These are phyloP conservation scores for Rhagoletis zephyria DNA, from an alignment of 1,140 invertebrate genomes.

Conservation along the genomic window DNA sequence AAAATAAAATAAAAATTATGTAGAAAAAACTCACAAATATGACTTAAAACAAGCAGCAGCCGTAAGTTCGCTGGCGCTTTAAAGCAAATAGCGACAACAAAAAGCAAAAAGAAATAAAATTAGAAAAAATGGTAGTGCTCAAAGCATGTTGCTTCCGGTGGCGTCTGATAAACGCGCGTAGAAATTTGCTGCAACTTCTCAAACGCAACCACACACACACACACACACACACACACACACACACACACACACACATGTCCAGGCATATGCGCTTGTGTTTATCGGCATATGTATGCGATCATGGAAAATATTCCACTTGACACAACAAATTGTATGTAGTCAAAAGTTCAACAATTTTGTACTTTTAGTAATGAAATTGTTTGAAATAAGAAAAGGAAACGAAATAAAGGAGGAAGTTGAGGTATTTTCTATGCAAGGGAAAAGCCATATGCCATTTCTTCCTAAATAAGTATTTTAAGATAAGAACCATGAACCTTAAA, in stretches of 20 bases:
- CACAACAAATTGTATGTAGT: constrained; percentile 17
- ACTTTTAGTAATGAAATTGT: background rate
- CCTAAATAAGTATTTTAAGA: too few relatives aligned
- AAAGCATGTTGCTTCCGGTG: constrained; percentile 21
- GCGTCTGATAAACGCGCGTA: constrained; percentile 28
- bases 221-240: background rate
- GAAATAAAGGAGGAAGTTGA: background rate
- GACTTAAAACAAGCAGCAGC: background rate
- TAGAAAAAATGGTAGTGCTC: background rate
- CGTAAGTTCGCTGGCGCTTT: background rate
- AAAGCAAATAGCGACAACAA: background rate
- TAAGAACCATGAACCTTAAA: too few relatives aligned
- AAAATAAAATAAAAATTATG: background rate
- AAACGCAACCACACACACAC: background rate
- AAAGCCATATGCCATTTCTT: too few relatives aligned
- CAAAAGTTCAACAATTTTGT: constrained; percentile 31
- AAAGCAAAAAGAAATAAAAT: too few relatives aligned
- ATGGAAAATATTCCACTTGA: constrained; percentile 25
- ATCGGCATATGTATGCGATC: constrained; percentile 5
- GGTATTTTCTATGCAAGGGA: too few relatives aligned
- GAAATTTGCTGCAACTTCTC: constrained; percentile 48
- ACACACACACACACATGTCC: background rate
- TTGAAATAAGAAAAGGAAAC: background rate
- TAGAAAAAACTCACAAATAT: background rate
- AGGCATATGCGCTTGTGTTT: background rate